Evolutionary conservation across 2,888 invertebrate species (phyloP).

Genomic region (Nomada hirtipes): DNA sequence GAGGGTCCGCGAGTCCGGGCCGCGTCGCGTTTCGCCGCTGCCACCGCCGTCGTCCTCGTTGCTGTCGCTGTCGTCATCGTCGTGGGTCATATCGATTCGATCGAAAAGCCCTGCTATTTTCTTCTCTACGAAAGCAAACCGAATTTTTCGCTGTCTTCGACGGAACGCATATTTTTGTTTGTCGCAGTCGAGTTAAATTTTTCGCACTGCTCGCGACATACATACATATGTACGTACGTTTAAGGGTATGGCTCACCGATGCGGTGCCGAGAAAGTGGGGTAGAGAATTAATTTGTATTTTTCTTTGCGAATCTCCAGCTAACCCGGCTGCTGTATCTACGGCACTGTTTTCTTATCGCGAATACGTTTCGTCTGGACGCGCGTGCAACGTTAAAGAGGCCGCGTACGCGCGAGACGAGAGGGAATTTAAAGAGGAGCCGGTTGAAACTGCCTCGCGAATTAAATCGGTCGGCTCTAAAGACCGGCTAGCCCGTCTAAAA

Average conservation of each 20-base stretch:
- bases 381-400: background rate
- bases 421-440: conserved; percentile 33
- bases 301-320: no score
- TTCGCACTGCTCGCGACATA: no score
- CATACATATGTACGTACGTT: no score
- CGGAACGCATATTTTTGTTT: no score
- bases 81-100: background rate
- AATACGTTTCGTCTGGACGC: conserved; percentile 20
- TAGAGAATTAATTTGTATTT: no score
- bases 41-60: conserved; percentile 27
- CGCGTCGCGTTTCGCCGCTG: conserved; percentile 45
- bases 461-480: conserved; percentile 23
- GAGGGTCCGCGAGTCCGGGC: conserved; percentile 82
- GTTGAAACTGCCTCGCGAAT: conserved; percentile 16
- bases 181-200: no score
- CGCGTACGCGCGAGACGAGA: conserved; percentile 8
- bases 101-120: no score
- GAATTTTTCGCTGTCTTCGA: no score
- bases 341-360: conserved; percentile 31
- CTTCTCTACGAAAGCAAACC: no score
- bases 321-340: no score
- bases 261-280: no score
- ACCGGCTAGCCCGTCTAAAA: conserved; percentile 26
- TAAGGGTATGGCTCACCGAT: no score
- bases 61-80: conserved; percentile 20